These are phyloP conservation scores for Delphinapterus leucas DNA, from an alignment of 2,113 vertebrate species.

Conservation along the genomic window DNA sequence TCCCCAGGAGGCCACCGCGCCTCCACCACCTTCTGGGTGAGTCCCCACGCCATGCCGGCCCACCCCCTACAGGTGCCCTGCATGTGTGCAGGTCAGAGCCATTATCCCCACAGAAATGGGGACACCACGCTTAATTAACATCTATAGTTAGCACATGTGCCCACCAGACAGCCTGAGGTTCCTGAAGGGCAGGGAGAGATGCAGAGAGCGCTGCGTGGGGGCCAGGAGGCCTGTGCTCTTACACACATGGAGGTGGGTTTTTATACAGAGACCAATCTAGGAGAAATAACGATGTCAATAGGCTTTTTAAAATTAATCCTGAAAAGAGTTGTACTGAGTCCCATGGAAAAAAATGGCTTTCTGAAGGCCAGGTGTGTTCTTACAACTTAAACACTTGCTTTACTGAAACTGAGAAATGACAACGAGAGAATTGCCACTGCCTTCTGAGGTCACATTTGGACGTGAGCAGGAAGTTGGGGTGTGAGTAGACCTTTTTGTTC, in stretches of 20 bases:
- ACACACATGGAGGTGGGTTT: neutral
- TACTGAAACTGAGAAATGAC: neutral
- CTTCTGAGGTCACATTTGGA: neutral
- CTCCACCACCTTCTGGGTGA: constrained; percentile 89
- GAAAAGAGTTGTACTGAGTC: neutral
- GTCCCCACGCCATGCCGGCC: constrained; percentile 40
- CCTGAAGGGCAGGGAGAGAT: neutral
- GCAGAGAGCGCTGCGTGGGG: accelerated
- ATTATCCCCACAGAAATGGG: accelerated
- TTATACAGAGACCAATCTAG: neutral
- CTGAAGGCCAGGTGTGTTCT: neutral
- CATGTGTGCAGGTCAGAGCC: neutral
- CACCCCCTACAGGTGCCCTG: neutral
- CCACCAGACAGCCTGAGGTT: accelerated
- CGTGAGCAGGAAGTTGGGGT: accelerated
- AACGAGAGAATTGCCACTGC: neutral
- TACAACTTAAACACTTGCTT: neutral
- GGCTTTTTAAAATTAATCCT: neutral
- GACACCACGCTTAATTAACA: accelerated
- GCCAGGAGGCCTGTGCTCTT: neutral
- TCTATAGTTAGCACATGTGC: no score
- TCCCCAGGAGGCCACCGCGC: constrained; percentile 76
- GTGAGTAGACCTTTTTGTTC: neutral
- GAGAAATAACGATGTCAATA: neutral
- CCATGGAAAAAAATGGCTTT: accelerated